Conservation (phyloP, 2,113 vertebrate species). For the Enhydra lutris region DNA sequence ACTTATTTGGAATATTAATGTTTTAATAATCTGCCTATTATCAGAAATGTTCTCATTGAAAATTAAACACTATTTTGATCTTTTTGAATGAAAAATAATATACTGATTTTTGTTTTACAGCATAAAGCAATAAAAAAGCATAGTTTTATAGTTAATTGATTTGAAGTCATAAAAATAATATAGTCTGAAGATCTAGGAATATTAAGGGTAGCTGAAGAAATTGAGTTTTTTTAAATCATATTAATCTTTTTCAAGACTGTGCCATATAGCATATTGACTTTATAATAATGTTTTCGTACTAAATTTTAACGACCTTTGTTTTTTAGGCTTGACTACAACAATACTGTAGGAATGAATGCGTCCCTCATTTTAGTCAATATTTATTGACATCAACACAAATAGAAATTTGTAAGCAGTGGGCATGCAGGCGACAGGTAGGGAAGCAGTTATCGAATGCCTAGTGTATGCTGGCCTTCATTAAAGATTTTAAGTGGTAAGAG, state of each 20-base stretch:
- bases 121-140: not conserved
- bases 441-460: not conserved
- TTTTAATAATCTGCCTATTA: not conserved
- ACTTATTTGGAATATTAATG: not conserved
- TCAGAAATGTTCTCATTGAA: not conserved
- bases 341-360: not conserved
- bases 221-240: not conserved
- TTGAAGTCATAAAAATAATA: constrained; percentile 1
- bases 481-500: not conserved
- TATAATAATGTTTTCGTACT: not conserved
- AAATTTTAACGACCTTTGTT: not conserved
- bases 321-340: not conserved
- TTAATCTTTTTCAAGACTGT: not conserved
- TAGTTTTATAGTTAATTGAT: not conserved
- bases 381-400: not conserved
- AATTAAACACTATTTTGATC: not conserved
- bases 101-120: not conserved
- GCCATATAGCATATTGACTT: not conserved
- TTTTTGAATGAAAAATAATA: not conserved
- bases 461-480: not conserved
- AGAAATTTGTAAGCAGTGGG: not conserved
- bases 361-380: not conserved
- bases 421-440: not conserved
- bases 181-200: not conserved
- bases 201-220: not conserved